Conservation (phyloP, 2,888 invertebrate species). For the Cacoxenus indagator region DNA sequence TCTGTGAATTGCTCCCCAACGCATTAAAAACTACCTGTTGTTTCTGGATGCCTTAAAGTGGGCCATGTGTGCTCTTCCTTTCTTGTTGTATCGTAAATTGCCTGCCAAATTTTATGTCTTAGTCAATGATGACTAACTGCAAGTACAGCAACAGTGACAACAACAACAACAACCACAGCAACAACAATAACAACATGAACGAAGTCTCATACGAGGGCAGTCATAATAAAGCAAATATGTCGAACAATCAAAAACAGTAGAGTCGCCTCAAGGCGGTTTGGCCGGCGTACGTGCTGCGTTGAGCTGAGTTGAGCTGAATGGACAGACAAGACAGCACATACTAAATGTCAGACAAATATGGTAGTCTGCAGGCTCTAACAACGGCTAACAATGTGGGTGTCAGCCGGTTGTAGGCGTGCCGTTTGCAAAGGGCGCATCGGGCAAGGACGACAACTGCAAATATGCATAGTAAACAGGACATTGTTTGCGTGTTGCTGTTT, state of each 20-base stretch:
- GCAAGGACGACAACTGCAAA: slow-evolving; percentile 14
- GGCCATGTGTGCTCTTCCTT: not conserved
- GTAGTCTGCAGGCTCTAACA: not conserved
- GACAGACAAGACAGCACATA: not conserved
- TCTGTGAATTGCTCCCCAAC: not conserved
- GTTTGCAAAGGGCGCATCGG: not conserved
- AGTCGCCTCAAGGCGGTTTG: not conserved
- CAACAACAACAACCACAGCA: not conserved
- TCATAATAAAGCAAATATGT: not conserved
- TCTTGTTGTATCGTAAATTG: not conserved
- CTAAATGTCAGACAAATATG: not conserved
- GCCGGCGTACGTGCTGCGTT: not conserved
- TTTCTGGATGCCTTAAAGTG: not conserved
- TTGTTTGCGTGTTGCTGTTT: slow-evolving; percentile 15
- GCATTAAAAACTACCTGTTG: not conserved
- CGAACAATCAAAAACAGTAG: slow-evolving; percentile 12
- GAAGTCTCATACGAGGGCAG: not conserved
- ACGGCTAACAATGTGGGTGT: not conserved
- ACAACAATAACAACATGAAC: not conserved
- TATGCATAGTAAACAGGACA: slow-evolving; percentile 16
- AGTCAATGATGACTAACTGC: slow-evolving; percentile 6
- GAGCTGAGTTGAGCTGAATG: not conserved
- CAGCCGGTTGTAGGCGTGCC: not conserved
- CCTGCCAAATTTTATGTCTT: slow-evolving; percentile 3
- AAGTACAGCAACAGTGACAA: not conserved